phyloP scores from a whole-genome alignment of 2,888 invertebrate genomes.

The Rhyacophila evoluta region DNA sequence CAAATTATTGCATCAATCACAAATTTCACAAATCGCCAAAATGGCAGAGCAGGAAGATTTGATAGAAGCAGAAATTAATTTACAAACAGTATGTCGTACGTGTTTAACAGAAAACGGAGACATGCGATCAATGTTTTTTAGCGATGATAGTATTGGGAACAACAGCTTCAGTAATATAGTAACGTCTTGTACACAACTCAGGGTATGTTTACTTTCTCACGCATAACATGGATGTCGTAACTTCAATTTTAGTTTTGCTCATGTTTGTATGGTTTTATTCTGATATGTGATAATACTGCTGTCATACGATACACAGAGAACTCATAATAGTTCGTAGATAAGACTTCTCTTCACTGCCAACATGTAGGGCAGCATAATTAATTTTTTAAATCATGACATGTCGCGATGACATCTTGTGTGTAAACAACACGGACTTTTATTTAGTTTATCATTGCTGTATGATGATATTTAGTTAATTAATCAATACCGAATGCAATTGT shows the following conservation, averaged over 20 bases:
- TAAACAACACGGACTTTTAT: neutral
- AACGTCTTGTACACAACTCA: constrained; percentile 44
- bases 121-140: constrained; percentile 60
- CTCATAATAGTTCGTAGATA: neutral
- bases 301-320: neutral
- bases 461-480: too few relatives aligned
- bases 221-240: constrained; percentile 13
- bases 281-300: neutral
- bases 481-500: too few relatives aligned
- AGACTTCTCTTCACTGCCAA: neutral
- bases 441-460: neutral
- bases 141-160: constrained; percentile 56
- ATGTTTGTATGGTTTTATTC: neutral
- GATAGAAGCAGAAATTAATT: constrained; percentile 25
- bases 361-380: neutral
- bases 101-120: constrained; percentile 48
- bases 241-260: neutral
- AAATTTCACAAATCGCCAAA: constrained; percentile 17
- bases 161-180: constrained; percentile 35
- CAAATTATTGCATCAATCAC: neutral
- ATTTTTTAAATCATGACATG: neutral
- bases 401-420: constrained; percentile 1
- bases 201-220: constrained; percentile 34
- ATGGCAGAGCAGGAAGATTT: constrained; percentile 6
- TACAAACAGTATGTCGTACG: constrained; percentile 38